These are phyloP conservation scores for Creontiades dilutus DNA, from an alignment of 2,888 invertebrate species.

Conservation along the genomic window DNA sequence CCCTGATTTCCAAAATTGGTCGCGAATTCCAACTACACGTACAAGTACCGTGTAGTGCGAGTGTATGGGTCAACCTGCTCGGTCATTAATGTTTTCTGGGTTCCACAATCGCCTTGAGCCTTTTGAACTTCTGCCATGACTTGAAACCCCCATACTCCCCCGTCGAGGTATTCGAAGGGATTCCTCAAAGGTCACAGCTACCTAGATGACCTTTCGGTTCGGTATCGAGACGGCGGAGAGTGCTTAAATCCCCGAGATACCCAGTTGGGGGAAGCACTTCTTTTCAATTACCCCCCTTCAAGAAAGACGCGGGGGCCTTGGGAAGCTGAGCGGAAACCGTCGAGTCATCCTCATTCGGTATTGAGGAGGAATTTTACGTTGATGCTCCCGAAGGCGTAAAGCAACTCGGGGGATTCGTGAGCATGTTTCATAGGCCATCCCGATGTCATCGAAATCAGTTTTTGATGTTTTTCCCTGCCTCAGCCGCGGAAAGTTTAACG, in stretches of 20 bases:
- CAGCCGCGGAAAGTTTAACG: neutral
- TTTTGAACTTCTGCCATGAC: neutral
- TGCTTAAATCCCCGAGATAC: neutral
- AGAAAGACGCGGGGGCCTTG: neutral
- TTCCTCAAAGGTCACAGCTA: neutral
- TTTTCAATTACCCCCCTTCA: neutral
- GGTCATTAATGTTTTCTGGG: neutral
- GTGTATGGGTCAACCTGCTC: too few species aligned
- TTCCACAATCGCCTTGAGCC: neutral
- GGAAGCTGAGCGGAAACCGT: neutral
- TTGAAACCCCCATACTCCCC: slow-evolving; percentile 1
- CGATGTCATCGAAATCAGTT: neutral
- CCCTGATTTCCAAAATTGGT: too few species aligned
- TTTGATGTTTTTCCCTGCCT: neutral
- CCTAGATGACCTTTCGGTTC: neutral
- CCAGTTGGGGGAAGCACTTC: neutral
- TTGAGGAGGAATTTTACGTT: slow-evolving; percentile 12
- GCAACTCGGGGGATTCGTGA: neutral
- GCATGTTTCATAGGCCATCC: neutral
- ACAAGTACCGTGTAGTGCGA: too few species aligned
- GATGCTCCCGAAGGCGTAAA: neutral
- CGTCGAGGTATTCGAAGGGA: slow-evolving; percentile 2
- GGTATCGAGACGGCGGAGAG: neutral
- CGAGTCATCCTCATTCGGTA: neutral
- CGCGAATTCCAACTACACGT: too few species aligned